A percentile compares a stretch with the other conserved stretches of the same genome.
Conservation (phyloP, 64 coral and sea anemone genomes). For the Orbicella faveolata region DNA sequence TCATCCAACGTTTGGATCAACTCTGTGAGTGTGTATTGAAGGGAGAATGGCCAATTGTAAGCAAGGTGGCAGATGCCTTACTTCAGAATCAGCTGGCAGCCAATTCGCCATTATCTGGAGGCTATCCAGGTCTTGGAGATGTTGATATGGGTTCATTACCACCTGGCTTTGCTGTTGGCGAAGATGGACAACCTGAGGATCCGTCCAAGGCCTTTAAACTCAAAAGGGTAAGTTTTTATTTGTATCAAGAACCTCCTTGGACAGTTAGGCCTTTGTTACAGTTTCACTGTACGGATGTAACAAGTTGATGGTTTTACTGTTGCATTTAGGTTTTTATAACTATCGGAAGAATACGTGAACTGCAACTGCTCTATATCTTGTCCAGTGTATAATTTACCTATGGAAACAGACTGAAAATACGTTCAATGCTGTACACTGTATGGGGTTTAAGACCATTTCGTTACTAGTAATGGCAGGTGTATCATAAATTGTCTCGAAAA, state of each 20-base stretch:
- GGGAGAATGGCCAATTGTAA: slow-evolving; percentile 78
- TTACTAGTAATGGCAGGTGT: too few relatives aligned
- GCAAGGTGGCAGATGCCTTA: slow-evolving; percentile 59
- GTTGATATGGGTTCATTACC: slow-evolving; percentile 63
- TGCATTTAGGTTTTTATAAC: too few relatives aligned
- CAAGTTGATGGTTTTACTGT: too few relatives aligned
- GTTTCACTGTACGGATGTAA: too few relatives aligned
- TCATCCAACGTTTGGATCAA: slow-evolving; percentile 91
- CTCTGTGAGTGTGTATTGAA: slow-evolving; percentile 85
- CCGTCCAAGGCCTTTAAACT: slow-evolving; percentile 96
- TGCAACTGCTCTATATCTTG: too few relatives aligned
- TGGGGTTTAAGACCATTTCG: too few relatives aligned
- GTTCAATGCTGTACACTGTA: too few relatives aligned
- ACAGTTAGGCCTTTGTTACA: background rate
- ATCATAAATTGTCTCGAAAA: too few relatives aligned
- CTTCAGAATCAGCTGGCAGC: slow-evolving; percentile 79
- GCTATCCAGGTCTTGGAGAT: slow-evolving; percentile 65
- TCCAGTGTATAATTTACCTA: too few relatives aligned
- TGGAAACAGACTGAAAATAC: too few relatives aligned
- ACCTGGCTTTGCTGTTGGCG: slow-evolving; percentile 49
- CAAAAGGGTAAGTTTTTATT: slow-evolving; percentile 68
- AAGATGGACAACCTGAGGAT: slow-evolving; percentile 75
- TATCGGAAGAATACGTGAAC: too few relatives aligned
- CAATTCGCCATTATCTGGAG: slow-evolving; percentile 62
- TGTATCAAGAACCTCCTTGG: background rate